Evolutionary conservation across 2,113 vertebrate species (phyloP), one percentile per base, ranked within the genome.

Genomic region (Sylvia atricapilla): DNA sequence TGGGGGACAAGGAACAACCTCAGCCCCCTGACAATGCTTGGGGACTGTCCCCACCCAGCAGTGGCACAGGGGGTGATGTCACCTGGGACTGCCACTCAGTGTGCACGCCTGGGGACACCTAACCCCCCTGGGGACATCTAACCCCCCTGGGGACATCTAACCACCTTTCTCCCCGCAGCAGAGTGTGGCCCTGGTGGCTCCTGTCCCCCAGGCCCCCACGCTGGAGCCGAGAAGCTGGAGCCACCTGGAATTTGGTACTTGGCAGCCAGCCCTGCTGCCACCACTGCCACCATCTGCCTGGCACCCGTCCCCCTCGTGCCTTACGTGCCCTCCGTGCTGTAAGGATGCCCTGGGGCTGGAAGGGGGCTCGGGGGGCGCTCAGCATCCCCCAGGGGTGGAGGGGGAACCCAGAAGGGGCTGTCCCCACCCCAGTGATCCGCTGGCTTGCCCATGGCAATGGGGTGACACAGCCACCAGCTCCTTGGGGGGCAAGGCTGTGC

Each of bases 261-360:
- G 90, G 82, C 97, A 3, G 75, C 96, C 14, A 52, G 89, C 9
- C 85, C 97, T 3, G 64, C 87, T 35, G 87, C 82, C 91, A 27
- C 97, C n/a, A 4, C 97, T 0, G 47, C 97, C 37, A n/a, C 97
- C 9, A 20, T 96, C 95, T 98, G 96, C 56, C 52, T 98, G 43
- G 92, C 98, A 1, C 74, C 97, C 0, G 47, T 98, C 49, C 98
- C 98, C 5, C 53, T 97, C 53, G 75, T 98, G 94, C 97, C 98
- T 56, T 97, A 97, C 8, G 95, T 89, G 9, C 69, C 98, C 22
- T 58, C 97, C 18, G 13, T 98, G 39, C 94, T 97, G 98, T 98
- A 97, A 98, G 98, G 64, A 59, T 39, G 39, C 62, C 47, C 19
- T 14, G 58, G 0, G 23, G 11, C 0, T 17, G 31, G 37, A 3